Conservation (phyloP, 2,888 invertebrate species). For the Cephus sareptanus region DNA sequence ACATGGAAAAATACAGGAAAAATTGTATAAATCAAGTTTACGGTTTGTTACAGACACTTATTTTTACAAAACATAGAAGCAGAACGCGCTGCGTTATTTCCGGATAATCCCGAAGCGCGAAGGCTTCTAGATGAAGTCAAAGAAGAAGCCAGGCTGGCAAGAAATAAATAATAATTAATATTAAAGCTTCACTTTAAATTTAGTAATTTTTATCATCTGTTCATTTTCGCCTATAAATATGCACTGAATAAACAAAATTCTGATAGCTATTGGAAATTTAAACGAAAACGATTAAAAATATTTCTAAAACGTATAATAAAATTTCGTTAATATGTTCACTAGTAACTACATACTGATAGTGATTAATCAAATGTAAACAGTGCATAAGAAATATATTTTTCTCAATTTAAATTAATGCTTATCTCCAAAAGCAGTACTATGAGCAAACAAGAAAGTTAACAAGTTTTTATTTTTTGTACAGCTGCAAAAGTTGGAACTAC, state of each 20-base stretch:
- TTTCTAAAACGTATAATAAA: too few relatives aligned
- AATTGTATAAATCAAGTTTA: not conserved
- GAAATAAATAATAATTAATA: not conserved
- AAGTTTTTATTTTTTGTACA: too few relatives aligned
- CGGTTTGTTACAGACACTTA: constrained; percentile 19
- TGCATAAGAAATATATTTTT: not conserved
- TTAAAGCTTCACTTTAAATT: not conserved
- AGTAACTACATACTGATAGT: too few relatives aligned
- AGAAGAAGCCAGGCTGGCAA: not conserved
- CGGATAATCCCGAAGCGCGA: not conserved
- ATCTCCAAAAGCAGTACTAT: not conserved
- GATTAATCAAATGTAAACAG: too few relatives aligned
- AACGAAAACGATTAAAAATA: too few relatives aligned
- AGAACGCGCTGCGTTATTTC: constrained; percentile 12
- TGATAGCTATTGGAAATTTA: not conserved
- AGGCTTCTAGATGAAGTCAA: not conserved
- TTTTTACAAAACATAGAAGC: constrained; percentile 21
- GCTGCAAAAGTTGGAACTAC: too few relatives aligned
- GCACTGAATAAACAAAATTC: not conserved
- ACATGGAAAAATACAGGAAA: not conserved
- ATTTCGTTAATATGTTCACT: too few relatives aligned
- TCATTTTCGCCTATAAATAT: not conserved
- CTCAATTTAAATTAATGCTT: not conserved
- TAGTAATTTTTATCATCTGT: not conserved
- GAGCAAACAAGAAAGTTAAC: too few relatives aligned